These are phyloP conservation scores for Lamproptera curius DNA, from an alignment of 2,888 invertebrate species.

Conservation along the genomic window DNA sequence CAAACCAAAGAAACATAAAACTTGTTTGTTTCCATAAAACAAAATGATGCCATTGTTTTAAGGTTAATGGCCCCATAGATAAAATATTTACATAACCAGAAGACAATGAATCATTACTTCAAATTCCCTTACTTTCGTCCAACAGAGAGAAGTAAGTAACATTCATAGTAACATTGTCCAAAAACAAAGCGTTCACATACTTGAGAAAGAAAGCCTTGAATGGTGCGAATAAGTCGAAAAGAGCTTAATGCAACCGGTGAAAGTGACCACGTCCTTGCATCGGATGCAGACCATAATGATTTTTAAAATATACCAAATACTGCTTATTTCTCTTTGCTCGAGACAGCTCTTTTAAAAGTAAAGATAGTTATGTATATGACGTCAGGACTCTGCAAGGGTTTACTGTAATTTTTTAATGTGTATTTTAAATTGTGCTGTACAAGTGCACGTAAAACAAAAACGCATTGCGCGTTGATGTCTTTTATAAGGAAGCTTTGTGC, in stretches of 20 bases:
- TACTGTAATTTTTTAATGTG: too few relatives aligned
- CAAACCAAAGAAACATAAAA: too few relatives aligned
- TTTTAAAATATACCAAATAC: background rate
- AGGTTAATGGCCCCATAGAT: conserved; percentile 3
- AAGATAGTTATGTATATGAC: too few relatives aligned
- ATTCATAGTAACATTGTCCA: conserved; percentile 5
- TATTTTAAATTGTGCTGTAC: too few relatives aligned
- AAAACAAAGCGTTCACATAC: conserved; percentile 22
- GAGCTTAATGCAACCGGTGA: conserved; percentile 13
- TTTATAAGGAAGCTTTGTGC: conserved; percentile 9
- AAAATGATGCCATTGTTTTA: too few relatives aligned
- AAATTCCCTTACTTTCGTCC: conserved; percentile 8
- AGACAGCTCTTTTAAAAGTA: too few relatives aligned
- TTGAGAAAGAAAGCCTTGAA: conserved; percentile 20
- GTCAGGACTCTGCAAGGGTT: too few relatives aligned
- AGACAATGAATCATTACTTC: conserved; percentile 19
- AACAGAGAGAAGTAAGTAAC: background rate
- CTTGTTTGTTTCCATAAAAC: too few relatives aligned
- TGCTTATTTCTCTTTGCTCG: too few relatives aligned
- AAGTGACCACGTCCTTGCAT: conserved; percentile 18
- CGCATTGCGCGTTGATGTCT: conserved; percentile 18
- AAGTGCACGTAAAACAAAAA: too few relatives aligned
- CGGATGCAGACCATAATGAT: conserved; percentile 6
- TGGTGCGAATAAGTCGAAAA: conserved; percentile 16
- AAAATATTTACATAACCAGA: conserved; percentile 9